Base-by-base conservation (phyloP, 2,113 vertebrate genomes). In the Urocynchramus pylzowi region DNA sequence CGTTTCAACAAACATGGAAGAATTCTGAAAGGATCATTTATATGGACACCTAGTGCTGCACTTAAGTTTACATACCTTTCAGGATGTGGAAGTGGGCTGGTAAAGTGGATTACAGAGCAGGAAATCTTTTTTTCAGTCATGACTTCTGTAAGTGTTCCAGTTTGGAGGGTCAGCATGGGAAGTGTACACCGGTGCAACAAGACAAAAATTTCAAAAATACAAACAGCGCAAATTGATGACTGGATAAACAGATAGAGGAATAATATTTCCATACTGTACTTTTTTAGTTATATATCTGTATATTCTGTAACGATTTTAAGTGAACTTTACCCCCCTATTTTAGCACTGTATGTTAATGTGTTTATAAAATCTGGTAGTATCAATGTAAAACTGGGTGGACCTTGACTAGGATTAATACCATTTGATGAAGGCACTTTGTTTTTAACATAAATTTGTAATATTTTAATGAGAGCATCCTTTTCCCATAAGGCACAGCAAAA, bases 1-100 rank as follows among this genome's bases (percentile, higher is more conserved):
- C 39, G 98, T 99, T 97, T 99, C 99, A 90, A 99, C 99, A 98
- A 99, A 99, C 97, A 98, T 99, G 97, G 99, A 99, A 97, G 98
- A 98, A 98, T 98, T 98, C 97, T 98, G 97, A 98, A 96, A 96
- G 97, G 96, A 95, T 90, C 89, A 35, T 96, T 97, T 96, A 65
- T 95, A 97, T 69, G 97, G 96, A 98, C 97, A 73, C 97, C 97
- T 98, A 97, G 98, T 97, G 97, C 98, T 98, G 98, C 98, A 98
- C 98, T 98, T 98, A 98, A 93, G 97, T 98, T 98, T 98, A 98
- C 98, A 98, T 97, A 95, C 97, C 97, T 98, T 98, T 97, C 97
- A 96, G 97, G 97, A 98, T 98, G 93, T 97, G 94, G 97, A 98
- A 91, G 91, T 97, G 97, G 98, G 98, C 98, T 98, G 96, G 97